Conservation (phyloP, 2,888 invertebrate species). For the Pyralis farinalis region DNA sequence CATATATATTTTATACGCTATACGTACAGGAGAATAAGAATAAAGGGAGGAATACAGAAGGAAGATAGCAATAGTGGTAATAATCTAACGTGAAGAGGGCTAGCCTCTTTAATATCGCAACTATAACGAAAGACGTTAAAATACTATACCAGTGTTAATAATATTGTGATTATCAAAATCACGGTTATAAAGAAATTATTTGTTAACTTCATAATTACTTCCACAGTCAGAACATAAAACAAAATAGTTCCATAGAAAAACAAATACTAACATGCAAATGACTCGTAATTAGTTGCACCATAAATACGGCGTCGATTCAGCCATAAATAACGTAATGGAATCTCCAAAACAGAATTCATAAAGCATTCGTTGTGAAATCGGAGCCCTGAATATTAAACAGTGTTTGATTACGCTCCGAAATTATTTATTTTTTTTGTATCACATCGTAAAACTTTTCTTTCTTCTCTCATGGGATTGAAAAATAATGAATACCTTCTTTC, state of each 20-base stretch:
- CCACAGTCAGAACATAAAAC: too few relatives aligned
- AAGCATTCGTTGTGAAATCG: conserved; percentile 40
- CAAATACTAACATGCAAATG: conserved; percentile 55
- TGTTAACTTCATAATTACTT: too few relatives aligned
- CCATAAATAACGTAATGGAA: conserved; percentile 55
- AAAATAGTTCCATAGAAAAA: conserved; percentile 40
- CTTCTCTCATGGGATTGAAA: background rate
- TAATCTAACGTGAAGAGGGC: too few relatives aligned
- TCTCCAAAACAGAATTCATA: conserved; percentile 42
- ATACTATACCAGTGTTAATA: too few relatives aligned
- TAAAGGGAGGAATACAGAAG: too few relatives aligned
- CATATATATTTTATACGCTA: too few relatives aligned
- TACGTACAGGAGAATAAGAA: too few relatives aligned
- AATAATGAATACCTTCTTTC: background rate
- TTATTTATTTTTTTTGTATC: conserved; percentile 7
- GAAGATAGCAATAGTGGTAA: too few relatives aligned
- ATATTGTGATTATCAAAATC: too few relatives aligned
- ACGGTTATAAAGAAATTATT: too few relatives aligned
- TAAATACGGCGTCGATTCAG: conserved; percentile 48
- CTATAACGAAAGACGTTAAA: too few relatives aligned
- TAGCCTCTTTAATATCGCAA: too few relatives aligned
- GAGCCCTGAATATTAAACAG: conserved; percentile 38
- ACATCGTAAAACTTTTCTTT: conserved; percentile 5
- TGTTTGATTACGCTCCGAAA: conserved; percentile 8
- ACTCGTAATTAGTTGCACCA: conserved; percentile 49